phyloP scores from a whole-genome alignment of 2,797 vertebrate species.

The Smutsia gigantea region DNA sequence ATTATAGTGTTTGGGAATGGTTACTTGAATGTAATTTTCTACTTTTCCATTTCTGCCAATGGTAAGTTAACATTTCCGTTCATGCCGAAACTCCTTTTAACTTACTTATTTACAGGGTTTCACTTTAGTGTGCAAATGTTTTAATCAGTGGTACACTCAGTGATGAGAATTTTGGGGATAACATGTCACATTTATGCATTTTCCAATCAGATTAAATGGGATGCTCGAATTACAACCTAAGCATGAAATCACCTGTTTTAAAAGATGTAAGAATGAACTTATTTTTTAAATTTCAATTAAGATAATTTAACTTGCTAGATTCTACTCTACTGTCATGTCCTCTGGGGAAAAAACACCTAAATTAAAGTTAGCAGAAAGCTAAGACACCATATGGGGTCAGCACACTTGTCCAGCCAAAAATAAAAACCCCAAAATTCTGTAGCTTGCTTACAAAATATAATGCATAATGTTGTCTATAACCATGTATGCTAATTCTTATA shows the following conservation, averaged over 20 bases:
- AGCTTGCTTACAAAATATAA: not conserved
- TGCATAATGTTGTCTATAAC: not conserved
- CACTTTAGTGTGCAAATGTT: constrained; percentile 18
- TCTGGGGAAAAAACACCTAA: not conserved
- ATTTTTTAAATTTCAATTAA: not conserved
- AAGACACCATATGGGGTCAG: not conserved
- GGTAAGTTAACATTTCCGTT: not conserved
- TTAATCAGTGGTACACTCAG: not conserved
- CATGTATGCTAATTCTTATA: not conserved
- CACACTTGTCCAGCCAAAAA: not conserved
- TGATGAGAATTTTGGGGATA: constrained; percentile 5
- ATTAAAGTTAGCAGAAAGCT: not conserved
- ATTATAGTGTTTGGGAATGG: not conserved
- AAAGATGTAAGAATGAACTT: not conserved
- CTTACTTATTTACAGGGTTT: not conserved
- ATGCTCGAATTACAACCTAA: constrained; percentile 10
- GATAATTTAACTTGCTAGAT: not conserved
- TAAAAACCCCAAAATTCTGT: not conserved
- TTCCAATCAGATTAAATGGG: not conserved
- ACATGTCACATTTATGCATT: not conserved
- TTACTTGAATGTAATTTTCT: not conserved
- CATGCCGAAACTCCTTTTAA: not conserved
- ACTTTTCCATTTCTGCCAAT: not conserved
- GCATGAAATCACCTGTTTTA: constrained; percentile 33
- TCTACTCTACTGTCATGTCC: not conserved